Percentiles rank a stretch among this genome's conserved stretches.
Evolutionary conservation across 1,140 invertebrate species (phyloP).

Genomic region (Macrobrachium nipponense): DNA sequence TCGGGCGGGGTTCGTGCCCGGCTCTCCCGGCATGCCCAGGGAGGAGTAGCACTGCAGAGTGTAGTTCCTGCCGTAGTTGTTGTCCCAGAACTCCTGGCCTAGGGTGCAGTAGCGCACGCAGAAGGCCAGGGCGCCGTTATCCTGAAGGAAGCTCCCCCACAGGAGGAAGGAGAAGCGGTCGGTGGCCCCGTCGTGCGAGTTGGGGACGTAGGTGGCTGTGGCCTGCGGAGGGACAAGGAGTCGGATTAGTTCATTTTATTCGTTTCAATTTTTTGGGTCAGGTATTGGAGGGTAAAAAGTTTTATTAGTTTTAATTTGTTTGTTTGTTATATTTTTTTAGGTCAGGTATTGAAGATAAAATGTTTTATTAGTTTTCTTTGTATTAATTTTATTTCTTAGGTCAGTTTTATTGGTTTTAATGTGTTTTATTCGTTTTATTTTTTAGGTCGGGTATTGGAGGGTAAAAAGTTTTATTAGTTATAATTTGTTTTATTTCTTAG

Average conservation of each 20-base stretch:
- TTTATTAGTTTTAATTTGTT: too few species aligned
- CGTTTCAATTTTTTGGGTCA: too few species aligned
- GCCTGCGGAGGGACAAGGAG: slow-evolving; percentile 31
- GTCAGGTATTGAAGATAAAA: too few species aligned
- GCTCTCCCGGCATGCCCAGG: slow-evolving; percentile 19
- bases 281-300: too few species aligned
- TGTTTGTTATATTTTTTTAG: too few species aligned
- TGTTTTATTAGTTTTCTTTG: too few species aligned
- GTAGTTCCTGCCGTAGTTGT: slow-evolving; percentile 83
- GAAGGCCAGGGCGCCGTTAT: slow-evolving; percentile 74
- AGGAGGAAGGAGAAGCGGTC: slow-evolving; percentile 81
- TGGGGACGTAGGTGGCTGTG: slow-evolving; percentile 81
- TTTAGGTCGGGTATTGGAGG: too few species aligned
- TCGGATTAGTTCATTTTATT: background rate
- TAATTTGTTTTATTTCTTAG: too few species aligned
- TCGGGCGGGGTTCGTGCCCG: background rate
- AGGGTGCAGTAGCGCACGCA: slow-evolving; percentile 86
- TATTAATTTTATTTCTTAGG: too few species aligned
- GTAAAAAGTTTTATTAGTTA: too few species aligned
- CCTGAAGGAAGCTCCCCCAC: slow-evolving; percentile 63
- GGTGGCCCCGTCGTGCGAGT: slow-evolving; percentile 92
- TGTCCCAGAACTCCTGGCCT: slow-evolving; percentile 89
- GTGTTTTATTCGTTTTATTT: too few species aligned
- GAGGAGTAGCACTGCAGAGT: slow-evolving; percentile 64
- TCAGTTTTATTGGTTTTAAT: too few species aligned